phyloP scores from a whole-genome alignment of 2,113 vertebrate species.

The Petrocephalus zakoni region DNA sequence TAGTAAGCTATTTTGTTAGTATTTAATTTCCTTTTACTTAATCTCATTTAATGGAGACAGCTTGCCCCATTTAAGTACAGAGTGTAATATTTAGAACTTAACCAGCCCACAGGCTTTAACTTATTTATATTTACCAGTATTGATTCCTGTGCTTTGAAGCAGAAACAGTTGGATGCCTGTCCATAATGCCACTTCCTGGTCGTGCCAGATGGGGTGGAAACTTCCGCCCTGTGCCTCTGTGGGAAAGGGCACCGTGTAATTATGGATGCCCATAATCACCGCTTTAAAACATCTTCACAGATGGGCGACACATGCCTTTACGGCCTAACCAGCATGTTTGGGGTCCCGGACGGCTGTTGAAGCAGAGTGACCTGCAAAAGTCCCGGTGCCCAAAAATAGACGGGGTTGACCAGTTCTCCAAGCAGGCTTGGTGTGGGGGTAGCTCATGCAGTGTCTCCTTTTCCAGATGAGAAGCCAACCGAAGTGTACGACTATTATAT shows the following conservation, averaged over 20 bases:
- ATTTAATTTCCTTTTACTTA: background rate
- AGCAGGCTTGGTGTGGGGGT: conserved; percentile 1
- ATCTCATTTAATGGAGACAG: background rate
- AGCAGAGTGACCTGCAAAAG: background rate
- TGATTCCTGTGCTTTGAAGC: conserved; percentile 53
- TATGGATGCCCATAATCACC: conserved; percentile 52
- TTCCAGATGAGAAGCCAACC: conserved; percentile 74
- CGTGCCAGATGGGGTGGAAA: conserved; percentile 49
- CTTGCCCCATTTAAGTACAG: background rate
- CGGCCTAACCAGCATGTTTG: background rate
- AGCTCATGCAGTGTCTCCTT: conserved; percentile 32
- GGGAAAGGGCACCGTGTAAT: conserved; percentile 53
- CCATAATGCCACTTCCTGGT: conserved; percentile 4
- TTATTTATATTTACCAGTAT: conserved; percentile 48
- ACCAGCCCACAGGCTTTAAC: background rate
- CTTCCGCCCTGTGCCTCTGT: conserved; percentile 48
- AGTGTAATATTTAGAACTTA: background rate
- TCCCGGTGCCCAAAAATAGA: conserved; percentile 17
- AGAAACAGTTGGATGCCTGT: conserved; percentile 28
- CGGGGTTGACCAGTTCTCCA: conserved; percentile 13
- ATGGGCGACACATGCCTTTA: conserved; percentile 53
- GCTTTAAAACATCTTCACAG: conserved; percentile 39
- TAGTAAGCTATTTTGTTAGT: background rate
- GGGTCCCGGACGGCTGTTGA: background rate
- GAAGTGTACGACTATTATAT: conserved; percentile 66